Percentiles rank a stretch among this genome's conserved stretches.
Conservation (phyloP, 2,888 invertebrate genomes). For the Ceraclea dissimilis region DNA sequence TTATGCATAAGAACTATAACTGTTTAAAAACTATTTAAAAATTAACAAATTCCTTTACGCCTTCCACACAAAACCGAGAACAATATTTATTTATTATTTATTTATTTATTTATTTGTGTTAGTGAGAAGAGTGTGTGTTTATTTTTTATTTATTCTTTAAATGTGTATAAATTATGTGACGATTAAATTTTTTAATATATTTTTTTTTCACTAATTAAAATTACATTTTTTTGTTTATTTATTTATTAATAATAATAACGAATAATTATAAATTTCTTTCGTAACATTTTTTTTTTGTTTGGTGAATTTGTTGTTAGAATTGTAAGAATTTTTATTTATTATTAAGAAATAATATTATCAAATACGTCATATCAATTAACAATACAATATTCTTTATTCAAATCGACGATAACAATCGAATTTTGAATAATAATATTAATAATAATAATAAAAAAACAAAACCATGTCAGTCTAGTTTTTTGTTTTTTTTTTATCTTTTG, state of each 20-base stretch:
- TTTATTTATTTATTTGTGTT: background rate
- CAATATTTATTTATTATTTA: conserved; percentile 1
- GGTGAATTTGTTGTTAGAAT: no score
- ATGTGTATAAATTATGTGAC: conserved; percentile 2
- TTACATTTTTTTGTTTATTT: no score
- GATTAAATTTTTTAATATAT: background rate
- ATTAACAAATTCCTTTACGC: conserved; percentile 21
- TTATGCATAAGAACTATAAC: conserved; percentile 21
- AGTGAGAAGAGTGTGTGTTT: background rate
- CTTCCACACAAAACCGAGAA: background rate
- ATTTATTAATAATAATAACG: background rate
- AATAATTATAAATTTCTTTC: background rate
- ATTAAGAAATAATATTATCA: no score
- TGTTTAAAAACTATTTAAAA: conserved; percentile 22
- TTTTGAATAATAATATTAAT: background rate
- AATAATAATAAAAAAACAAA: conserved; percentile 1
- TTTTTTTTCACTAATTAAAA: background rate
- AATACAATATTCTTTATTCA: no score
- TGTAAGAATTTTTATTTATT: no score
- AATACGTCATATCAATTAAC: no score
- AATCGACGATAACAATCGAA: no score
- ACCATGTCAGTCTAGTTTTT: conserved; percentile 8
- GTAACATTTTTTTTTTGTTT: background rate
- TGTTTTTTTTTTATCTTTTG: conserved; percentile 13
- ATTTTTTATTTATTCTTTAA: conserved; percentile 9